Evolutionary conservation across 30 jellyfish, hydroid and myxozoan genomes (phyloP), one percentile per base, ranked within the genome.

Genomic region (Turritopsis rubra): DNA sequence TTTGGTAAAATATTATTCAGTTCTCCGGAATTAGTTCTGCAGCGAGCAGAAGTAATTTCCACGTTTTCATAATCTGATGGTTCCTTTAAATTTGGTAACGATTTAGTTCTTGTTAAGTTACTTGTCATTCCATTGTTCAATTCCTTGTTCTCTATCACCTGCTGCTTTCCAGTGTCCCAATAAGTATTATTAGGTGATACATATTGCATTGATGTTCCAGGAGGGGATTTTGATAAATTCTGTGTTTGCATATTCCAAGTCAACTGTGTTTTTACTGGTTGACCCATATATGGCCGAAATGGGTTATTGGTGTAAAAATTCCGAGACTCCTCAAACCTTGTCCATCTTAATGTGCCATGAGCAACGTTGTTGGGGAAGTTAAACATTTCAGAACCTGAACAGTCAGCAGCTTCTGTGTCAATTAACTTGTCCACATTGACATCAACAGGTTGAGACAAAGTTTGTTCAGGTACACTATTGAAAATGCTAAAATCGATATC

Each of bases 401-500:
- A n/a, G n/a, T n/a, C 82, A 3, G 8, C 28, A 74, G 82, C 24
- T 1, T 27, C 24, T 16, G 82, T 74, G 16, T 74, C 82, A 16
- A 74, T 30, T 9, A 24, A 22, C 13, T 27, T 74, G 24, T 24
- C 65, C 16, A 29, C 82, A 29, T 16, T 74, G 13, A 23, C 41
- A 23, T 74, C 41, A 8, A 13, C 82, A 29, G 53, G 26, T 23
- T 68, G 8, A 19, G 77, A 68, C 16, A 27, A 8, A 16, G 30
- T 27, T 68, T 23, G 77, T n/a, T 68, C 28, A 68, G 60, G 60
- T 41, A 68, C 77, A 7, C 17, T n/a, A 68, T 23, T 68, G 52
- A 90, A 86, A 1, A 84, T 79, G 29, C 92, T 81, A 71, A 83
- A 83, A 76, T 86, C 92, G 13, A 83, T 65, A 21, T 91, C 91